Evolutionary conservation across 1,140 invertebrate species (phyloP).

Genomic region (Drosophila mayri): DNA sequence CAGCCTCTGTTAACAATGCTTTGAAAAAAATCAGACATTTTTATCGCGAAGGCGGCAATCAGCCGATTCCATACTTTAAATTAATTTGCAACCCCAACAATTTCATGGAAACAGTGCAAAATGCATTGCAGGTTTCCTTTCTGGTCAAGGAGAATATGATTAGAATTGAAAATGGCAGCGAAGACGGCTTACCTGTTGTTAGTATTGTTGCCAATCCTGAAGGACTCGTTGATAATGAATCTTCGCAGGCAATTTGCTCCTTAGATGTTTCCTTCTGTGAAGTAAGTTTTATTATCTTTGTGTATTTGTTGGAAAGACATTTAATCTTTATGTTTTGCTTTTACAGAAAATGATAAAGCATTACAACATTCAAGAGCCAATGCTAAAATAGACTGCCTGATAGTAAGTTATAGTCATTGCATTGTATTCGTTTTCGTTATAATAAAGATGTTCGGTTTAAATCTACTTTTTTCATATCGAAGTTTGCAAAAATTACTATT

Average conservation of each 20-base stretch:
- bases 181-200: conserved; percentile 57
- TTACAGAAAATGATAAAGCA: conserved; percentile 56
- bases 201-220: conserved; percentile 12
- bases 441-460: not conserved
- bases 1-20: conserved; percentile 44
- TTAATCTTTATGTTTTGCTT: not conserved
- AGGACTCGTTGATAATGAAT: not conserved
- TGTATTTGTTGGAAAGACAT: not conserved
- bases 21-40: conserved; percentile 56
- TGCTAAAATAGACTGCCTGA: conserved; percentile 46
- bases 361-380: conserved; percentile 53
- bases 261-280: conserved; percentile 58
- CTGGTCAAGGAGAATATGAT: conserved; percentile 63
- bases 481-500: too few species aligned
- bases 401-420: not conserved
- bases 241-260: conserved; percentile 51
- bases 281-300: conserved; percentile 22
- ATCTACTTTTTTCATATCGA: not conserved
- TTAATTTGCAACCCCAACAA: conserved; percentile 64
- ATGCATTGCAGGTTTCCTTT: conserved; percentile 67
- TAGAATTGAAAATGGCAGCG: conserved; percentile 31
- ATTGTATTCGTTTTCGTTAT: not conserved
- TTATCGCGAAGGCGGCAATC: conserved; percentile 35
- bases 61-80: conserved; percentile 72
- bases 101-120: conserved; percentile 73